phyloP scores from a whole-genome alignment of 2,888 invertebrate species.

The Orthonychiurus folsomi region DNA sequence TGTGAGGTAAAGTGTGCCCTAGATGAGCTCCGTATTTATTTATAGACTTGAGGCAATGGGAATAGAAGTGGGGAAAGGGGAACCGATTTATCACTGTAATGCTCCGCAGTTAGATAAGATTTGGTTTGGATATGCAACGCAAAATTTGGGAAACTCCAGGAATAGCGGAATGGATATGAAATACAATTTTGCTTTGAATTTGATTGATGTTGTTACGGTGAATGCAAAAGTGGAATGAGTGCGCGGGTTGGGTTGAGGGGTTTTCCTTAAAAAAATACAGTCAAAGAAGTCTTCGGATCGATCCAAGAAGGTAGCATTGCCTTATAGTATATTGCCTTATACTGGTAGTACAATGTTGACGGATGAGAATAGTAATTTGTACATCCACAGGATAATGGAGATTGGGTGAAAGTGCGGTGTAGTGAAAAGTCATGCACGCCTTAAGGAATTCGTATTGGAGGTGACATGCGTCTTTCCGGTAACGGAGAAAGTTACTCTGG shows the following conservation, averaged over 20 bases:
- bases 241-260: not conserved
- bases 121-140: not conserved
- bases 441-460: not conserved
- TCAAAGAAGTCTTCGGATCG: not conserved
- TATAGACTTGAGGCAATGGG: not conserved
- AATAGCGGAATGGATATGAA: not conserved
- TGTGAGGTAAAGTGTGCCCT: no score
- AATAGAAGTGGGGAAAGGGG: not conserved
- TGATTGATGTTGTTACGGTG: not conserved
- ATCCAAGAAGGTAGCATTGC: no score
- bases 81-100: not conserved
- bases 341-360: not conserved
- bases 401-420: not conserved
- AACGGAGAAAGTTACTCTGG: not conserved
- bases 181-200: not conserved
- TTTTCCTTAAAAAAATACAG: no score
- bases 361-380: slow-evolving; percentile 1
- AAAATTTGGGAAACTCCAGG: not conserved
- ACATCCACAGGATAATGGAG: not conserved
- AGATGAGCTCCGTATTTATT: not conserved
- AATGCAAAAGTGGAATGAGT: not conserved
- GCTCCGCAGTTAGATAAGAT: not conserved
- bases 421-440: not conserved
- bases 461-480: not conserved
- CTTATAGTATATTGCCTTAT: no score